phyloP scores from a whole-genome alignment of 2,113 vertebrate genomes.

The Cebus imitator region DNA sequence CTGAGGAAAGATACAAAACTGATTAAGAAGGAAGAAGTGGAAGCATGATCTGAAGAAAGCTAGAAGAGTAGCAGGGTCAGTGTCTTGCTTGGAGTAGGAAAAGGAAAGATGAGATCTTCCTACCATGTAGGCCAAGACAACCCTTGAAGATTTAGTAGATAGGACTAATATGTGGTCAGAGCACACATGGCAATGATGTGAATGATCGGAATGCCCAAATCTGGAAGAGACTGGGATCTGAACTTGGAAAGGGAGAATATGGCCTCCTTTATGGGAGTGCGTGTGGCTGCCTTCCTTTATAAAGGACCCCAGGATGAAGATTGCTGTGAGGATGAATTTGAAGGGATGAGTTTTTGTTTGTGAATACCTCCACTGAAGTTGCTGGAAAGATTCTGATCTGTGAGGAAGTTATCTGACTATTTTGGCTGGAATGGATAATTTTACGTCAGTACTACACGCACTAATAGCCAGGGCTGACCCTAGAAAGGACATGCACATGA shows the following conservation, averaged over 20 bases:
- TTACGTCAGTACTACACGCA: neutral
- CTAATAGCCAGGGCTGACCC: neutral
- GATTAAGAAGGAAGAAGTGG: neutral
- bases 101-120: neutral
- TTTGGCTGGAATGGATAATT: neutral
- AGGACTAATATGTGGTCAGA: neutral
- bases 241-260: neutral
- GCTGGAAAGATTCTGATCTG: neutral
- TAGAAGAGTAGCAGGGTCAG: neutral
- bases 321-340: neutral
- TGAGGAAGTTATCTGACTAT: neutral
- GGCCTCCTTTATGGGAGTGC: neutral
- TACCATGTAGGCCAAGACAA: neutral
- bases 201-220: neutral
- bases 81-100: neutral
- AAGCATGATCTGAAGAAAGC: neutral
- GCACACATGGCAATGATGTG: neutral
- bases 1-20: neutral
- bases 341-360: neutral
- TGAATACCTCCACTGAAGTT: neutral
- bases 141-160: neutral
- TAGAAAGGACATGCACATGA: neutral
- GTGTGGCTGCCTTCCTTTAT: neutral
- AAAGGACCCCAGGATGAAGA: neutral
- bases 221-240: neutral